phyloP scores from a whole-genome alignment of 1,140 invertebrate genomes.

The Danaus melanippus region DNA sequence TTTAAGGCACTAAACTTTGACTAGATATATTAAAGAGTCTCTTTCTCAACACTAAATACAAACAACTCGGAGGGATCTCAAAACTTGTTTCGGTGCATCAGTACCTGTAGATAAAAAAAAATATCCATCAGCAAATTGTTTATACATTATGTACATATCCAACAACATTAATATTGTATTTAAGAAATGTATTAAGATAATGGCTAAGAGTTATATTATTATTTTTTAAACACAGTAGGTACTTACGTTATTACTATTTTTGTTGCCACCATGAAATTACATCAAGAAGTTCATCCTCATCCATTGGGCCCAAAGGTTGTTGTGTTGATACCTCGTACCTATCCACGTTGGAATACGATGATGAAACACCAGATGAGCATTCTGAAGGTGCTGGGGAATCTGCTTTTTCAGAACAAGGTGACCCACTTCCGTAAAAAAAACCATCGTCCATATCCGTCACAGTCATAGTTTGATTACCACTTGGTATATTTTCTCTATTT shows the following conservation, averaged over 20 bases:
- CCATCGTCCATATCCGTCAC: conserved; percentile 63
- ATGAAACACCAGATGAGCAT: conserved; percentile 74
- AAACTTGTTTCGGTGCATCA: conserved; percentile 25
- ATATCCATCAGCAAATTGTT: neutral
- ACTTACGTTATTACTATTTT: conserved; percentile 65
- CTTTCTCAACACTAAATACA: conserved; percentile 54
- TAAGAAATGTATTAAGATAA: too few species aligned
- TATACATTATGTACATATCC: too few species aligned
- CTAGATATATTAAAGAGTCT: conserved; percentile 64
- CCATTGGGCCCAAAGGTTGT: conserved; percentile 76
- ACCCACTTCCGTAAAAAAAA: conserved; percentile 64
- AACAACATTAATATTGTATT: too few species aligned
- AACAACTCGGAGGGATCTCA: conserved; percentile 57
- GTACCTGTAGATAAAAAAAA: conserved; percentile 51
- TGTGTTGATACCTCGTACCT: conserved; percentile 62
- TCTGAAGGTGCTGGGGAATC: conserved; percentile 83
- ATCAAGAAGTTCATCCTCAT: conserved; percentile 88
- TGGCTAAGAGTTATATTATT: too few species aligned
- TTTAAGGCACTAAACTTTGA: conserved; percentile 62
- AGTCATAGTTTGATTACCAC: conserved; percentile 43
- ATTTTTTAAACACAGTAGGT: conserved; percentile 16
- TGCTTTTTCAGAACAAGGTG: conserved; percentile 77
- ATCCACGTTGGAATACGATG: conserved; percentile 66
- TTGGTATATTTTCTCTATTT: conserved; percentile 64
- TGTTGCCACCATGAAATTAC: conserved; percentile 89